Evolutionary conservation across 1,140 invertebrate genomes (phyloP).

Genomic region (Octopus sinensis): DNA sequence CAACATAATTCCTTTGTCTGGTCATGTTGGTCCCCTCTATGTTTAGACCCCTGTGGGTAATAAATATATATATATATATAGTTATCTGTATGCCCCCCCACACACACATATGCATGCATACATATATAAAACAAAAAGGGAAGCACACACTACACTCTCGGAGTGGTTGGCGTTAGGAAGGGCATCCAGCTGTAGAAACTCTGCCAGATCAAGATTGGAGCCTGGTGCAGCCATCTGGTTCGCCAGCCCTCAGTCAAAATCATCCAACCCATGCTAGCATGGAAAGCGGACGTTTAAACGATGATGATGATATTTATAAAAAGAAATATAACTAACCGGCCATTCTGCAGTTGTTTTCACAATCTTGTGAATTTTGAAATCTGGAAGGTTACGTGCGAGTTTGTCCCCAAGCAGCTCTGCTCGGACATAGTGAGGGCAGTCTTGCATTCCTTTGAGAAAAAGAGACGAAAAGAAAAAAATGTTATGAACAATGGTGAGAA

Average conservation of each 20-base stretch:
- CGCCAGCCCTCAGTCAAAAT: too few relatives aligned
- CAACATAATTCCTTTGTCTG: too few relatives aligned
- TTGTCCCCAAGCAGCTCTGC: slow-evolving; percentile 54
- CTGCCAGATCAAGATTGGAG: too few relatives aligned
- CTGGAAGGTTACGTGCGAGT: slow-evolving; percentile 48
- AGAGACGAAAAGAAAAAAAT: too few relatives aligned
- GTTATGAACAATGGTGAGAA: neutral
- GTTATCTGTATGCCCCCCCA: neutral
- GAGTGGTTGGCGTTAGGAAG: too few relatives aligned
- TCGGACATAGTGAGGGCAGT: slow-evolving; percentile 56
- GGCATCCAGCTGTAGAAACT: too few relatives aligned
- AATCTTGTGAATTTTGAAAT: slow-evolving; percentile 56
- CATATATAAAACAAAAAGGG: neutral
- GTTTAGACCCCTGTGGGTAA: too few relatives aligned
- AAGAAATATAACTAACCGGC: slow-evolving; percentile 40
- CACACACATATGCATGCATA: neutral
- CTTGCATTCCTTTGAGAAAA: slow-evolving; percentile 48
- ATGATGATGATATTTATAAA: too few relatives aligned
- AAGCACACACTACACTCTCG: too few relatives aligned
- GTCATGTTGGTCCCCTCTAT: neutral
- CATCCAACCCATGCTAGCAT: too few relatives aligned
- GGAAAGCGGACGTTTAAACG: too few relatives aligned
- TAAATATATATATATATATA: neutral
- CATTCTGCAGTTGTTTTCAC: slow-evolving; percentile 48
- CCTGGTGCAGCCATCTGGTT: too few relatives aligned